Base-by-base conservation (phyloP, 2,888 invertebrate species). In the Tryphoninae sp. region DNA sequence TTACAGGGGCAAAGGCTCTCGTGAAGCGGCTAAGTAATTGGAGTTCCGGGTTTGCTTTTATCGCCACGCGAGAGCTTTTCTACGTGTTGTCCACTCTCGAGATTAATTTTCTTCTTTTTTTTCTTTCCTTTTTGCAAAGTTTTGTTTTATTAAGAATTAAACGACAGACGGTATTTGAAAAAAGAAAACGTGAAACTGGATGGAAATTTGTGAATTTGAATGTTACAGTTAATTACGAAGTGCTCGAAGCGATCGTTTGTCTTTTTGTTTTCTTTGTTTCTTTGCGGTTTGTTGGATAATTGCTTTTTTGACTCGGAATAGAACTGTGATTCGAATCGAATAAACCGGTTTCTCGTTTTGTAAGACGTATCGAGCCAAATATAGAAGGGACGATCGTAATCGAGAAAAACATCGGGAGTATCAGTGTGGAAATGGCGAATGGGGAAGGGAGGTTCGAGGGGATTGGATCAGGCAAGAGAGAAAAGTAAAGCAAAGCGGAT, bases 381-480 rank as follows among this genome's bases (percentile, higher is more conserved):
- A 59, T 76, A 69, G 76, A 33, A 9, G 55, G 16, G 55, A 45
- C 45, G 19, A 76, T 40, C 61, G 22, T 61, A 49, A 49, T 19
- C 55, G 55, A 68, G 62, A 69, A 58, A 77, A 68, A 23, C 55
- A 77, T 51, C 45, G 64, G 33, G 53, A 61, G 61, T 61, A 51
- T 72, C 19, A 61, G 45, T 45, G 45, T 45, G 45, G 45, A 42
- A 49, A 77, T 51, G 53, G 26, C 16, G 22, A 33, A 16, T 59
- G 58, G 26, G 42, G 23, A 61, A 53, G 58, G 79, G 45, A 55
- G 65, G 42, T 19, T 42, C 53, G 67, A 71, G 23, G 58, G 40
- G 67, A 67, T 65, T 74, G 42, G n/a, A 71, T 49, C 53, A 72
- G 53, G 49, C 59, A 78, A 74, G 80, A 71, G 42, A 16, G 62